Base-by-base conservation (phyloP, 2,113 vertebrate genomes). In the Megalops atlanticus region DNA sequence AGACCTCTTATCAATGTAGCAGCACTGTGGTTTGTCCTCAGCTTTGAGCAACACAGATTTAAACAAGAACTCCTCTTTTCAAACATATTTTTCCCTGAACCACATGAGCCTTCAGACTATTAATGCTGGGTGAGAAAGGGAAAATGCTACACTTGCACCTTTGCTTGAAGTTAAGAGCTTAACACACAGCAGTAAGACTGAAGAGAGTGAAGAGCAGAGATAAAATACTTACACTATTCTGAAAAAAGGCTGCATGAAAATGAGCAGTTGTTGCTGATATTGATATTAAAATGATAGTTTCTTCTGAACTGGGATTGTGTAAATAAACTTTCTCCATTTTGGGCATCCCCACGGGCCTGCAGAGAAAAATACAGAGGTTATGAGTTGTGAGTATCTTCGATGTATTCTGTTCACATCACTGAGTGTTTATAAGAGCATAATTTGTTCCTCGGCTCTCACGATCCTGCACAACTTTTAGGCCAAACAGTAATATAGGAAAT, bases 321-420 rank as follows among this genome's bases (percentile, higher is more conserved):
- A 99, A 95, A 92, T 97, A 98, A 95, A 99, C 98, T 95, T 98
- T 99, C 92, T 99, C 97, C 97, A 99, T 98, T 97, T 98, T 98
- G 94, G 97, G 98, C 98, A 99, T 99, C 89, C 98, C 98, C 89
- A 99, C 98, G 76, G 98, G 97, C 93, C 98, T 99, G 88, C 36
- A 21, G 78, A 92, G 2, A 41, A 39, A 74, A 71, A 58, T 11
- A 80, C 52, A 76, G 8, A 64, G n/a, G n/a, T 31, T 31, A 64
- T 27, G 49, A 52, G n/a, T n/a, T n/a, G n/a, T n/a, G n/a, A n/a
- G n/a, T n/a, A n/a, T n/a, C n/a, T n/a, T n/a, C n/a, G n/a, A n/a
- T n/a, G n/a, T n/a, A n/a, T n/a, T n/a, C n/a, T n/a, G n/a, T n/a
- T n/a, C n/a, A n/a, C n/a, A n/a, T n/a, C n/a, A n/a, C n/a, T n/a